Percentiles rank a stretch among this genome's conserved stretches.
Evolutionary conservation across 2,797 vertebrate genomes (phyloP).

Genomic region (Cyclura pinguis): DNA sequence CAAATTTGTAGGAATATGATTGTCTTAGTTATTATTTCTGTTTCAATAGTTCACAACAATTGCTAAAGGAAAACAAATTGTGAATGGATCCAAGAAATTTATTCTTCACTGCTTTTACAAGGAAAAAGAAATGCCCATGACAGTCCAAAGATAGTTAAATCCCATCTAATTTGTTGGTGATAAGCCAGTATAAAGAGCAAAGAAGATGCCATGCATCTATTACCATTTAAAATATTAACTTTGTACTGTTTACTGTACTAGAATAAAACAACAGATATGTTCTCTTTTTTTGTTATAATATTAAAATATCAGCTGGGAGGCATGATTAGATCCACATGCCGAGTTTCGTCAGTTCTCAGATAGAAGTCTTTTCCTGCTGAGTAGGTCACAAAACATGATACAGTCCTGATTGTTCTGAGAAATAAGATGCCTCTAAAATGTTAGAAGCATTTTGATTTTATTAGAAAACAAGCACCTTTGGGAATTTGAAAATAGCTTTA

Average conservation of each 20-base stretch:
- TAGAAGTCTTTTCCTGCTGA: not conserved
- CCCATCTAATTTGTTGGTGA: not conserved
- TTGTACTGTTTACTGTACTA: not conserved
- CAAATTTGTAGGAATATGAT: not conserved
- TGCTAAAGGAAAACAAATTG: not conserved
- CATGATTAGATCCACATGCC: not conserved
- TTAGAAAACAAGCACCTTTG: not conserved
- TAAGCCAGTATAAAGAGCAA: not conserved
- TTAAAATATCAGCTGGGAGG: not conserved
- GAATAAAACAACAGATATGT: not conserved
- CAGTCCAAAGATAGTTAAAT: not conserved
- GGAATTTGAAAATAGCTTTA: not conserved
- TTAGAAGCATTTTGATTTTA: not conserved
- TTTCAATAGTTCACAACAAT: not conserved
- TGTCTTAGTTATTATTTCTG: not conserved
- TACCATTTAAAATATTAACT: not conserved
- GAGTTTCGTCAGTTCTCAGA: not conserved
- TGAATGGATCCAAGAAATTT: not conserved
- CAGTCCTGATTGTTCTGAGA: not conserved
- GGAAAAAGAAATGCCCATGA: not conserved
- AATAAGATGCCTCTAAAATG: not conserved
- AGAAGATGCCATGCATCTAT: not conserved
- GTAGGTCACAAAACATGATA: not conserved
- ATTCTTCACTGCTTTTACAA: not conserved
- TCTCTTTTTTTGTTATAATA: not conserved